Conservation (phyloP, 2,113 vertebrate genomes). For the Thinocorus orbignyianus region DNA sequence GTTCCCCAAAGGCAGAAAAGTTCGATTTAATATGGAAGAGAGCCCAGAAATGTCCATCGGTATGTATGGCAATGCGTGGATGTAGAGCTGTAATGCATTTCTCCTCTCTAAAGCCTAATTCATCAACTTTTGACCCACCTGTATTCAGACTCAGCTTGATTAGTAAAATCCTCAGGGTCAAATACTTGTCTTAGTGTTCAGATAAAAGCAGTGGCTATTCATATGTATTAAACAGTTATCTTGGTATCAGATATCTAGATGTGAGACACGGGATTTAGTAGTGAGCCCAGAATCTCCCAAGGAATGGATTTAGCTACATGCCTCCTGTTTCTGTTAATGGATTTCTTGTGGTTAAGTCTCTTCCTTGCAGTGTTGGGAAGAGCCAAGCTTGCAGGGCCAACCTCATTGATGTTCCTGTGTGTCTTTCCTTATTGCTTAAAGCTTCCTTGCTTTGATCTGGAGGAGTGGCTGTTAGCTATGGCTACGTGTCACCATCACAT, state of each 20-base stretch:
- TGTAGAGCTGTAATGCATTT: not conserved
- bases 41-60: constrained; percentile 83
- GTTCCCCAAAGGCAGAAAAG: constrained; percentile 77
- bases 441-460: not conserved
- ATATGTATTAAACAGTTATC: not conserved
- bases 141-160: not conserved
- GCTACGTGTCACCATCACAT: fast-evolving
- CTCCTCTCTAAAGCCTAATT: not conserved
- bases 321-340: not conserved
- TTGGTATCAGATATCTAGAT: not conserved
- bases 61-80: constrained; percentile 34
- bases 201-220: not conserved
- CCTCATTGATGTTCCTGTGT: not conserved
- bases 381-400: not conserved
- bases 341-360: not conserved
- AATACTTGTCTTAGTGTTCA: not conserved
- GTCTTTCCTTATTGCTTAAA: not conserved
- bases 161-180: not conserved
- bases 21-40: constrained; percentile 85
- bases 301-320: not conserved
- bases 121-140: not conserved
- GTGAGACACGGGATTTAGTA: not conserved
- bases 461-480: not conserved
- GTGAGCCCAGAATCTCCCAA: not conserved
- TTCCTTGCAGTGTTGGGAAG: not conserved